These are phyloP conservation scores for Hirundo rustica DNA, from an alignment of 2,797 vertebrate species.

Conservation along the genomic window DNA sequence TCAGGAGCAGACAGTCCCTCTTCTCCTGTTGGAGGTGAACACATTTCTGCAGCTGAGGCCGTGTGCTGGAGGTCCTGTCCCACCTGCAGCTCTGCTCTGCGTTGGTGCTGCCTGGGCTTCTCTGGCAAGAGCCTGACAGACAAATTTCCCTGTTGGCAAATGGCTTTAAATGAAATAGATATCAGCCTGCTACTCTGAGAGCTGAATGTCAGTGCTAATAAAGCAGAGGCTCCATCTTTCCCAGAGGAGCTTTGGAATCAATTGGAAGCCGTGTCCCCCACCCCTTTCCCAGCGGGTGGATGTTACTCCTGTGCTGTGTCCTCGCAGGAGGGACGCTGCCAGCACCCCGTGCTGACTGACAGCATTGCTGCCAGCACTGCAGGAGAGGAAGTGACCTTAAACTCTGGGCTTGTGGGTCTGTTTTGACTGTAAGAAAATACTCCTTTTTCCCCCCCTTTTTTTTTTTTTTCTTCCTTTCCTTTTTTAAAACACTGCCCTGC, in stretches of 20 bases:
- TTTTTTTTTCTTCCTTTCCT: not conserved
- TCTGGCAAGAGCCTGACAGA: not conserved
- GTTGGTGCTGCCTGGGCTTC: not conserved
- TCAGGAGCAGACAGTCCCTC: not conserved
- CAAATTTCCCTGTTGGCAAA: not conserved
- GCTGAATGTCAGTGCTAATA: conserved; percentile 59
- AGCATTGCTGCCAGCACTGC: conserved; percentile 68
- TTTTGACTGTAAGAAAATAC: conserved; percentile 72
- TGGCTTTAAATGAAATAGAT: conserved; percentile 13
- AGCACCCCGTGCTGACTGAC: conserved; percentile 70
- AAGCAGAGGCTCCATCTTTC: conserved; percentile 27
- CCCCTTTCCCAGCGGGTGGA: conserved; percentile 23
- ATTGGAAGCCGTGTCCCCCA: not conserved
- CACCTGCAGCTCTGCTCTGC: not conserved
- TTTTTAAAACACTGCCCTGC: not conserved
- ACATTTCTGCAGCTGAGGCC: not conserved
- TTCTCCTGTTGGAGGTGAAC: not conserved
- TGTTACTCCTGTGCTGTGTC: conserved; percentile 2
- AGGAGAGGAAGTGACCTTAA: conserved; percentile 80
- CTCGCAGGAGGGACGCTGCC: not conserved
- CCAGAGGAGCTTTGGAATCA: conserved; percentile 42
- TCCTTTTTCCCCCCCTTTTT: not conserved
- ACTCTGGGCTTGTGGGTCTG: conserved; percentile 49
- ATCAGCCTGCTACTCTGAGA: conserved; percentile 4
- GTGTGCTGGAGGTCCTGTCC: not conserved